Conservation (phyloP, 2,113 vertebrate genomes). For the Tretioscincus oriximinensis region DNA sequence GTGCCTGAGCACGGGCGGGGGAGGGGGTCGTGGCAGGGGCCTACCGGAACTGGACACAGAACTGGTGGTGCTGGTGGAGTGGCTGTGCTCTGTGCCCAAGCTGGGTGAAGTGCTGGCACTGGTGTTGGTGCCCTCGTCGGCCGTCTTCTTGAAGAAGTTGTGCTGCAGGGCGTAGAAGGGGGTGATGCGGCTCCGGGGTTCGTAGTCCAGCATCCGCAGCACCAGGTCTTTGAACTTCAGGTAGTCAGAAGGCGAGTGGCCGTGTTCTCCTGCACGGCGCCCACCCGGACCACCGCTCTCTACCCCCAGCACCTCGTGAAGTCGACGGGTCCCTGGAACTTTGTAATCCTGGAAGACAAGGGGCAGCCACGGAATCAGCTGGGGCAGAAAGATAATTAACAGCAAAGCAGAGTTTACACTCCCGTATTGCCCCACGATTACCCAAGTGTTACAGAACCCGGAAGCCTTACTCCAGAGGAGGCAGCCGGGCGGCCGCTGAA, state of each 20-base stretch:
- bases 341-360: conserved; percentile 85
- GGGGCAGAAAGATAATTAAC: conserved; percentile 32
- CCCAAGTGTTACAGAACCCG: too few species aligned
- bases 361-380: conserved; percentile 40
- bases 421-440: too few species aligned
- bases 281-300: conserved; percentile 92
- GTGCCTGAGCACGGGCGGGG: not conserved
- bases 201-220: conserved; percentile 94
- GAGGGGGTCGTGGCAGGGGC: not conserved
- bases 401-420: not conserved
- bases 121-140: conserved; percentile 94
- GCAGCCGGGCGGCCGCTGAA: too few species aligned
- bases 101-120: conserved; percentile 89
- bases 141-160: conserved; percentile 97
- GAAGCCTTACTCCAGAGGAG: too few species aligned
- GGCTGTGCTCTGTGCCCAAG: conserved; percentile 91
- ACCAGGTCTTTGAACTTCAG: conserved; percentile 97
- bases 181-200: conserved; percentile 92
- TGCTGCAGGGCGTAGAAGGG: conserved; percentile 95
- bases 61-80: conserved; percentile 91
- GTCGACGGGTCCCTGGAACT: conserved; percentile 87
- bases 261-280: conserved; percentile 87
- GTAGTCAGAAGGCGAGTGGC: conserved; percentile 92
- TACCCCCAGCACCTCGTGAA: conserved; percentile 92
- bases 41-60: conserved; percentile 93